Evolutionary conservation across 92 coral and sea anemone genomes (phyloP), one percentile per base, ranked within the genome.

Genomic region (Chrysogorgia sp.): DNA sequence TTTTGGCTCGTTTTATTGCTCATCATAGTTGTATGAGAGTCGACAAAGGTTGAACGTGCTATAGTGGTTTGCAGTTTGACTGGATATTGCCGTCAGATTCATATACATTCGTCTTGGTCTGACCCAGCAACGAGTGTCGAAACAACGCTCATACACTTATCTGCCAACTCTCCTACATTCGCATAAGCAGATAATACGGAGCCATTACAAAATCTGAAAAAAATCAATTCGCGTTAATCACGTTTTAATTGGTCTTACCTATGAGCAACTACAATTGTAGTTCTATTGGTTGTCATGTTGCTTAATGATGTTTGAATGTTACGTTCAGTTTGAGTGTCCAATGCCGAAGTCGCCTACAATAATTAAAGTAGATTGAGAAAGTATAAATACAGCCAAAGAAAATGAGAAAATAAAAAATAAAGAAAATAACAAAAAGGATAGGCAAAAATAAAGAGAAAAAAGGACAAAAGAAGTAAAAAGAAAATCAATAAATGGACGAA

Each of bases 251-350:
- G 9, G 21, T 30, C 23, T 79, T 85, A 94, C 98, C 98, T 89
- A 91, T 94, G 98, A 30, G 98, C 98, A 48, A 94, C 98, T 10
- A 94, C 98, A 25, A 94, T 91, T 8, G 98, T 94, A 9, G 98
- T 94, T 63, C 98, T 85, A 82, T 94, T 94, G 77, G 92, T 85
- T 57, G 97, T 91, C 91, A 94, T 90, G 58, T 80, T 91, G 87
- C 92, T 91, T 24, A 94, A 82, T 1, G 98, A 94, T 15, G 97
- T 96, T 80, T 94, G 98, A 40, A 94, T 94, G 78, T 94, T 91
- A 15, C 98, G 85, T 61, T 94, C 98, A 2, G 98, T 94, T 67
- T 94, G 90, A 2, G 97, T 94, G 83, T 94, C 98, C 14, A 94
- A 86, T 28, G 98, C 98, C 31, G 98, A 94, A 52, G 98, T 94